Evolutionary conservation across 92 coral and sea anemone species (phyloP), one percentile per base, ranked within the genome.

Genomic region (Palythoa caribaeorum): DNA sequence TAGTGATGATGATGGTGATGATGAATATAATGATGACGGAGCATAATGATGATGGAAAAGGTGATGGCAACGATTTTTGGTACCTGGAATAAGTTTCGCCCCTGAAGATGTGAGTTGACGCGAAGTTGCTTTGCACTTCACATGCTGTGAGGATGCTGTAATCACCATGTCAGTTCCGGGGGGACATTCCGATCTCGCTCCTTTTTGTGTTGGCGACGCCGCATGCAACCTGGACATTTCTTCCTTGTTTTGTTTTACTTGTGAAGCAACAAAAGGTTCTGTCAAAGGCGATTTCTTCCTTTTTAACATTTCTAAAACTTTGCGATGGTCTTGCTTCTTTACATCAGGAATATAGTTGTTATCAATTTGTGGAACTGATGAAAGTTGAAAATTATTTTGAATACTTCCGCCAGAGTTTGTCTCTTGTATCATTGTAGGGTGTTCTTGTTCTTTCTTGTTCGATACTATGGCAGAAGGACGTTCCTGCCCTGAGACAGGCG

Each of bases 81-180:
- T 68, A 81, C 86, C 86, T 81, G 86, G 86, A 20, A 81, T 63
- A n/a, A 81, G 86, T 28, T 81, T 81, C 9, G 86, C 86, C 12
- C 86, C 86, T 35, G 86, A 81, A 48, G 86, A 81, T 12, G 86
- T 81, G 38, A 81, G 62, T 35, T 81, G 86, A 44, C 86, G 86
- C 59, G 86, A 65, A 1, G 76, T 17, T 1, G 86, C 76, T 54
- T 81, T 81, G 40, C 86, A 81, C 21, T 81, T 81, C 15, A 65
- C 44, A 12, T 81, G 86, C 60, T 66, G 76, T 66, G 44, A 7
- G 55, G 28, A 36, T 20, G 60, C 0, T 19, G 60, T 13, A 3
- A 7, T 17, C 13, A 36, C 76, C 75, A 47, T 38, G 6, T 81
- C 76, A n/a, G 75, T 39, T 63, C 86, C 86, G 8, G 86, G 86